Base-by-base conservation (phyloP, 1,140 invertebrate genomes). In the Anadara kagoshimensis region DNA sequence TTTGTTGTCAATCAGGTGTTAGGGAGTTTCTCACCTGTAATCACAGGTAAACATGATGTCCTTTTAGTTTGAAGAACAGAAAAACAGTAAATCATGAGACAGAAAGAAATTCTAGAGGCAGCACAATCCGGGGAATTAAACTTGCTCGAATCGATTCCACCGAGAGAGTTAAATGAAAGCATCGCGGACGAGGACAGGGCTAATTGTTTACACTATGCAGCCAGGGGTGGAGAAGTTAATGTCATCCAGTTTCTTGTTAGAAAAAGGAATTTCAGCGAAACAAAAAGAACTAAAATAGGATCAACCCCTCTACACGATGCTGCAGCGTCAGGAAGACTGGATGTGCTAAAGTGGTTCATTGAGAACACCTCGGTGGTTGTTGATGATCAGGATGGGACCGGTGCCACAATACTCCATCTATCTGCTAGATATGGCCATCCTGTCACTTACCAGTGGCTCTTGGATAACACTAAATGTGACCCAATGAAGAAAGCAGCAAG, bases 381-480 rank as follows among this genome's bases (percentile, higher is more conserved):
- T 8, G 79, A 86, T 63, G 89, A 90, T 59, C 80, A 83, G 14
- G 90, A 91, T 75, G 82, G 85, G 14, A 85, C 85, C 12, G 90
- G 90, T 5, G 85, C 86, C 14, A 90, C 89, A 8, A 84, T 84
- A 12, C 68, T 90, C 8, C 90, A 91, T 73, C 73, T 91, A 36
- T 88, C 89, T 10, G 86, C 89, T 4, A 84, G 89, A 76, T 92
- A 92, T 88, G 91, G 91, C 47, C 87, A 92, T 51, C 79, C 91
- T 75, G 88, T 90, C 82, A 90, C 92, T 26, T 82, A 92, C 20
- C 88, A 91, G 80, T 93, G 92, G 92, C 85, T 93, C 49, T 85
- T 93, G 51, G 91, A 92, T 87, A 91, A 92, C 68, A 84, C 86
- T 18, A 87, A 89, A 69, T 92, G 92, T 90, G 91, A 92, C 67